Evolutionary conservation across 2,113 vertebrate genomes (phyloP).

Genomic region (Leptobrachium leishanense): DNA sequence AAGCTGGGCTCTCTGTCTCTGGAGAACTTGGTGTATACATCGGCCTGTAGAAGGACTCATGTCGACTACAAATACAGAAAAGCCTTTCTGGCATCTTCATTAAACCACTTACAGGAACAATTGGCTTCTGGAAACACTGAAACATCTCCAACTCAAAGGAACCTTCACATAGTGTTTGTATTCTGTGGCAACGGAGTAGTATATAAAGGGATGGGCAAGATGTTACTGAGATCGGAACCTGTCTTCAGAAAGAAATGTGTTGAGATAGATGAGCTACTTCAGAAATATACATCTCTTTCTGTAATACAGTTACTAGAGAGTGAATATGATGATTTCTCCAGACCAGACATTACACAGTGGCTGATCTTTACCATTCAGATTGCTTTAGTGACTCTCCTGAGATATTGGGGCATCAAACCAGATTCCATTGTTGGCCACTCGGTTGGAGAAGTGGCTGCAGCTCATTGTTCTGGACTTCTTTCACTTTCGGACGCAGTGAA

Average conservation of each 20-base stretch:
- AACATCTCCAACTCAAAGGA: slow-evolving; percentile 35
- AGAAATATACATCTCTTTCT: slow-evolving; percentile 56
- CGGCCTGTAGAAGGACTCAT: slow-evolving; percentile 83
- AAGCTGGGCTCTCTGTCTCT: slow-evolving; percentile 61
- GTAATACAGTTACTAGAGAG: slow-evolving; percentile 59
- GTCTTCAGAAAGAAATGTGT: slow-evolving; percentile 73
- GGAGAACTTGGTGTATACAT: slow-evolving; percentile 73
- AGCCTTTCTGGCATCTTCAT: slow-evolving; percentile 68
- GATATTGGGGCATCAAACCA: slow-evolving; percentile 75
- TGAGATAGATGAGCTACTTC: slow-evolving; percentile 69
- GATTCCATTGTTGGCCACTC: slow-evolving; percentile 72
- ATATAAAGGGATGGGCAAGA: slow-evolving; percentile 71
- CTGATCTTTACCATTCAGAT: slow-evolving; percentile 80
- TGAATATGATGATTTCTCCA: slow-evolving; percentile 58
- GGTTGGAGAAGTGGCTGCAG: slow-evolving; percentile 79
- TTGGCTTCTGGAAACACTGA: slow-evolving; percentile 52
- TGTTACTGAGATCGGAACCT: slow-evolving; percentile 67
- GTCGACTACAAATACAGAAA: slow-evolving; percentile 72
- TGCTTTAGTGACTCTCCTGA: slow-evolving; percentile 70
- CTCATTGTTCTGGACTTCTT: slow-evolving; percentile 78
- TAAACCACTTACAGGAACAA: slow-evolving; percentile 67
- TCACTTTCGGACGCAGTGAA: slow-evolving; percentile 81
- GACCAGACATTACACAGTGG: slow-evolving; percentile 69
- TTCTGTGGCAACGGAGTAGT: slow-evolving; percentile 78
- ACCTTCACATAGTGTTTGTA: slow-evolving; percentile 73